A percentile compares a stretch with the other conserved stretches of the same genome.
Evolutionary conservation across 2,888 invertebrate species (phyloP).

Genomic region (Acronicta aceris): DNA sequence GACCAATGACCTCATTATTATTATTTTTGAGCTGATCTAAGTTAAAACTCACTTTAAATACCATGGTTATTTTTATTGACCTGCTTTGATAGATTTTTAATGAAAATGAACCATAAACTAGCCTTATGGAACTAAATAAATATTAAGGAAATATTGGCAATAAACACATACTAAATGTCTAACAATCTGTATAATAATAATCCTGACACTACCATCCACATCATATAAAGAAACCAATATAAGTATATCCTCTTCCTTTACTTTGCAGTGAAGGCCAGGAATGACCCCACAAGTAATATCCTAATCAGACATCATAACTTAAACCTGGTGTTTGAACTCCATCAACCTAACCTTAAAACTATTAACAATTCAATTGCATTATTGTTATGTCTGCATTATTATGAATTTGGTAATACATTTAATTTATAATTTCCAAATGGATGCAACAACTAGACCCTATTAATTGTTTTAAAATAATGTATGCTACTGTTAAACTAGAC

Average conservation of each 20-base stretch:
- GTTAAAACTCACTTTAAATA: slow-evolving; percentile 6
- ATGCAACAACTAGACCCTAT: slow-evolving; percentile 19
- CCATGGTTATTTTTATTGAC: slow-evolving; percentile 7
- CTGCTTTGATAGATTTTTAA: slow-evolving; percentile 3
- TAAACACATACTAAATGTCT: slow-evolving; percentile 1
- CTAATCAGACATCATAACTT: neutral
- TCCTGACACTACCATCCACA: neutral
- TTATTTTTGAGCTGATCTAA: slow-evolving; percentile 45
- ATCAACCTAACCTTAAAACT: slow-evolving; percentile 33
- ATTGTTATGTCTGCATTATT: neutral
- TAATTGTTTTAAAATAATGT: too few relatives aligned
- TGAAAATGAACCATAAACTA: neutral
- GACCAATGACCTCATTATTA: slow-evolving; percentile 63
- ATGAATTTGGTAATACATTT: neutral
- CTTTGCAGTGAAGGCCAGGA: too few relatives aligned
- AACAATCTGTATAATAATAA: neutral
- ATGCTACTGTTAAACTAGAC: too few relatives aligned
- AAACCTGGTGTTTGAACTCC: neutral
- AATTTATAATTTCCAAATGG: slow-evolving; percentile 6
- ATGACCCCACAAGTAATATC: neutral
- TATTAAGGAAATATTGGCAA: neutral
- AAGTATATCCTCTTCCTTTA: too few relatives aligned
- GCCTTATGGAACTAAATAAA: neutral
- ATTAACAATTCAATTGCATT: neutral
- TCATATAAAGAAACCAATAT: too few relatives aligned